Base-by-base conservation (phyloP, 2,888 invertebrate genomes). In the Epistrophe grossulariae region DNA sequence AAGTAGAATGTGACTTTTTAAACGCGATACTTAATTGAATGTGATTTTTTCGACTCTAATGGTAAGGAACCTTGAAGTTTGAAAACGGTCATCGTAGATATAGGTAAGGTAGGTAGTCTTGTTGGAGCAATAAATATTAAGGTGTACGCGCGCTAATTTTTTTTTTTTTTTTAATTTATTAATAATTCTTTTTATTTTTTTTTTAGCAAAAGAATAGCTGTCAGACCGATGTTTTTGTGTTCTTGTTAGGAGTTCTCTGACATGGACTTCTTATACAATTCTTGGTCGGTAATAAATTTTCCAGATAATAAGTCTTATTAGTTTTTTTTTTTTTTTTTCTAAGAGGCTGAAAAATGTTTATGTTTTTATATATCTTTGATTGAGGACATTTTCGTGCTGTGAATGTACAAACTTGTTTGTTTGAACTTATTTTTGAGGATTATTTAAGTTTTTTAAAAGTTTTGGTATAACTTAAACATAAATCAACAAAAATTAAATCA, bases 1-100 rank as follows among this genome's bases (percentile, higher is more conserved):
- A 85, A 85, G 85, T 66, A 71, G 55, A 79, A 79, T 78, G 78
- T 50, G 82, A 85, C 78, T 82, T 81, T 74, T 85, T 74, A 78
- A 85, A 77, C 13, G 80, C 74, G 60, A 57, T 50, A 72, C 82
- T 82, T 80, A 84, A 80, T 80, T 76, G 80, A 84, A 80, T 84
- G 80, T 66, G 80, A 76, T 62, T 84, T 80, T 84, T 76, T 76
- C 55, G 38, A 40, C 62, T 70, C 70, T 40, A 55, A 52, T 70
- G 52, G 24, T 15, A 52, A 40, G 24, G 24, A n/a, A 15, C 52
- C 52, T 70, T 70, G 52, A 55, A 55, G 15, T 70, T 70, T 70
- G 70, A 70, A 70, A 70, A 70, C 70, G 70, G 70, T 70, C 70
- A 70, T 28, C n/a, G 40, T 40, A 40, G 3, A 7, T n/a, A 31